Conservation (phyloP, 2,888 invertebrate species). For the Thera obeliscata region DNA sequence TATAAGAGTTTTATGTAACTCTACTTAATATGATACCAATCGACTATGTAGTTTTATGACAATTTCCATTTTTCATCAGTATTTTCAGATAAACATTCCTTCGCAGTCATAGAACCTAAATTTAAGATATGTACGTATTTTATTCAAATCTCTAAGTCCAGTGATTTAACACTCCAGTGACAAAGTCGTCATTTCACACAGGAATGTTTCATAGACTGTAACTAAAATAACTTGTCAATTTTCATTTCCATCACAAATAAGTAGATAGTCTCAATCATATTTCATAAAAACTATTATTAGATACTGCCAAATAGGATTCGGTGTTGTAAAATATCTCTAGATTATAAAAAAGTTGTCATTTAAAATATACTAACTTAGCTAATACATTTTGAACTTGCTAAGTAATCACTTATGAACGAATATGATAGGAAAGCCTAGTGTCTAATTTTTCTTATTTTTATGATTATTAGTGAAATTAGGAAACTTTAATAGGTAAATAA, state of each 20-base stretch:
- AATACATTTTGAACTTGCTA: slow-evolving; percentile 43
- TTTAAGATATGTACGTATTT: slow-evolving; percentile 17
- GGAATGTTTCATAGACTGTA: slow-evolving; percentile 15
- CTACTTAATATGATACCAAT: slow-evolving; percentile 16
- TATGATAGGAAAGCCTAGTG: slow-evolving; percentile 56
- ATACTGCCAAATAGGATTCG: slow-evolving; percentile 81
- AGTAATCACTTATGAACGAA: slow-evolving; percentile 39
- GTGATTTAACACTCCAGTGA: slow-evolving; percentile 2
- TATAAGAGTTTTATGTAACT: slow-evolving; percentile 16
- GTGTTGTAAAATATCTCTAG: slow-evolving; percentile 70
- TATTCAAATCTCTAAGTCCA: slow-evolving; percentile 17
- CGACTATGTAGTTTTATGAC: slow-evolving; percentile 13
- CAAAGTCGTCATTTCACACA: slow-evolving; percentile 4
- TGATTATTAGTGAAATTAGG: slow-evolving; percentile 51
- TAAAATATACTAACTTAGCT: slow-evolving; percentile 32
- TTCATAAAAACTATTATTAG: slow-evolving; percentile 65
- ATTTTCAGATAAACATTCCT: slow-evolving; percentile 31
- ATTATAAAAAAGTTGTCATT: slow-evolving; percentile 35
- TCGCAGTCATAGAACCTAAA: slow-evolving; percentile 11
- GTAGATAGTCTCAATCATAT: slow-evolving; percentile 49
- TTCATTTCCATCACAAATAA: slow-evolving; percentile 61
- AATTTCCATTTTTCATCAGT: slow-evolving; percentile 32
- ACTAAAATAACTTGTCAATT: slow-evolving; percentile 63
- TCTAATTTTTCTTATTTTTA: slow-evolving; percentile 65
- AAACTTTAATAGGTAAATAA: slow-evolving; percentile 38